Conservation (phyloP, 2,113 vertebrate species). For the Brachypodius melanocephalos region DNA sequence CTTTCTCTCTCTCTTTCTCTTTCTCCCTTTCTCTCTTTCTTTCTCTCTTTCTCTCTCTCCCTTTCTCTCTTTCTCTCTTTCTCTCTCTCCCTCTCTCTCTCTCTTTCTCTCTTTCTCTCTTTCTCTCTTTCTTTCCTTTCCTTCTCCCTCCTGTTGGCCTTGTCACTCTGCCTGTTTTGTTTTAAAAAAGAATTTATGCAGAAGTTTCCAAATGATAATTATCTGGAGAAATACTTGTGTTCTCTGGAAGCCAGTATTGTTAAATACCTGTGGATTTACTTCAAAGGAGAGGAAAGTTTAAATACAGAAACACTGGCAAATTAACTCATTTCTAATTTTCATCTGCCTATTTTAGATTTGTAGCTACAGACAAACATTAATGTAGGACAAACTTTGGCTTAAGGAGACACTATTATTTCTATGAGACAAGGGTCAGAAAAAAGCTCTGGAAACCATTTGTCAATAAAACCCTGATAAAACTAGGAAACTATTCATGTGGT, state of each 20-base stretch:
- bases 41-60: too few species aligned
- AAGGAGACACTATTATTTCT: neutral
- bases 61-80: accelerated
- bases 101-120: accelerated
- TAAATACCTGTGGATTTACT: constrained; percentile 48
- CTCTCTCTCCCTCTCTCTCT: accelerated
- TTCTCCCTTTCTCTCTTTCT: too few species aligned
- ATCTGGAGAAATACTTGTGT: constrained; percentile 11
- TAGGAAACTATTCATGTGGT: constrained; percentile 37
- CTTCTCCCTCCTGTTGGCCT: neutral
- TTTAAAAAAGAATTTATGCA: neutral
- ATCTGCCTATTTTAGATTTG: constrained; percentile 7
- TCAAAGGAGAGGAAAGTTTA: constrained; percentile 32
- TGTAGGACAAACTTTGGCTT: neutral
- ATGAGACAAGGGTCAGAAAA: neutral
- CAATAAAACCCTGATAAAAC: constrained; percentile 25
- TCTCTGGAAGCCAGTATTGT: neutral
- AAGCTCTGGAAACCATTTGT: constrained; percentile 36
- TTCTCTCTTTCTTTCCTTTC: neutral
- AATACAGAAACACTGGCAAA: constrained; percentile 17
- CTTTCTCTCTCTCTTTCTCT: accelerated
- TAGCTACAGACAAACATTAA: constrained; percentile 2
- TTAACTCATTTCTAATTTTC: constrained; percentile 35
- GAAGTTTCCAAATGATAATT: constrained; percentile 16
- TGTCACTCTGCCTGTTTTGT: constrained; percentile 6